Evolutionary conservation across 2,797 vertebrate genomes (phyloP), one percentile per base, ranked within the genome.

Genomic region (Melanotaenia boesemani): DNA sequence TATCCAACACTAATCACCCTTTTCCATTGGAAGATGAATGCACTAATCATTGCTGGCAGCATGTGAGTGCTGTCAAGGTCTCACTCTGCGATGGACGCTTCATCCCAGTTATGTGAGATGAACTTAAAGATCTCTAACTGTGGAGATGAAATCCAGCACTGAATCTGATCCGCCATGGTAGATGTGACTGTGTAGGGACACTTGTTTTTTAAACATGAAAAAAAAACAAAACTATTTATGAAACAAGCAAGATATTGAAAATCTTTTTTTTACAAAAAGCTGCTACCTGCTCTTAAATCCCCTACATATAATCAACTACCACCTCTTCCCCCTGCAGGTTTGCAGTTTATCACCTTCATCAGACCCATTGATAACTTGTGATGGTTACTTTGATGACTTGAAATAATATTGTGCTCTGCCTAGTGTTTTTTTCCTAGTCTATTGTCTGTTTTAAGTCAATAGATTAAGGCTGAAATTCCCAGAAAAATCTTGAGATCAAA

Each of bases 231-330:
- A 83, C 68, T 80, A 88, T 86, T 87, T 81, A 84, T 82, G 79
- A 74, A 74, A 76, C 11, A 16, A 20, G 75, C n/a, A 67, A 74
- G 74, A 82, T 39, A 72, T 65, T 41, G 22, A 73, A 58, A 73
- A 75, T 63, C 59, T 18, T 44, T 44, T 16, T 5, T 5, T 36
- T 16, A 82, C 84, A 86, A 78, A 37, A 71, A 82, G 87, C 88
- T 91, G 74, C 86, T 72, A 54, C 92, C 92, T 89, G 92, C 91
- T 88, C 88, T 82, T 90, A 84, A 68, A 67, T 60, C 36, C 57
- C 71, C 54, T 70, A 50, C 74, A 79, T 37, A 5, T 48, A 58
- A 69, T 22, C 24, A 48, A 72, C 58, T 5, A 30, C 39, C 62
- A 10, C 9, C 52, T 0, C 0, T 0, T 8, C 44, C 70, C 52